Base-by-base conservation (phyloP, 2,113 vertebrate species). In the Laterallus jamaicensis region DNA sequence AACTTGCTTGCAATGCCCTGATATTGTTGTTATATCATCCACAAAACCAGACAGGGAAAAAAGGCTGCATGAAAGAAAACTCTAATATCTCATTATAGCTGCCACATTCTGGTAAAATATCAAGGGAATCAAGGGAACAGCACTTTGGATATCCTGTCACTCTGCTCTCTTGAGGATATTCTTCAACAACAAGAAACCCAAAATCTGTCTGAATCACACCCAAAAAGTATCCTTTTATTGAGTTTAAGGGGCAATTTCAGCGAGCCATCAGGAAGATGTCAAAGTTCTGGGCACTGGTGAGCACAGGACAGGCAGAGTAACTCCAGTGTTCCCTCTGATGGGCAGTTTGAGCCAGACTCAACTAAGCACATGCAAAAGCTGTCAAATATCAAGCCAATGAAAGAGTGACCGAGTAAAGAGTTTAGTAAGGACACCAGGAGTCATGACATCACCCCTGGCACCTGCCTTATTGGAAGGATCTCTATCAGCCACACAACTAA, bases 331-430 rank as follows among this genome's bases (percentile, higher is more conserved):
- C 78, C 76, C 63, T 92, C 81, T 93, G 82, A 94, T 92, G 83
- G 3, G 56, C 78, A 93, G 60, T 76, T 93, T 82, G 88, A 49
- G 82, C 67, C 76, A 64, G 52, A 26, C 67, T 90, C 89, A 58
- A 89, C 70, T 75, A 40, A 86, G 84, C 49, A 85, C 35, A 90
- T 20, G 68, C 89, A 95, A 93, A 95, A 92, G 37, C 62, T 90
- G 84, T 88, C 86, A 95, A 85, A 55, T n/a, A 92, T 62, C 75
- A 77, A 85, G 70, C 59, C 78, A 90, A 66, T 63, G 37, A 89
- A 86, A 69, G 17, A 77, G 55, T 15, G 39, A 75, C 5, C 15
- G 37, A 89, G 58, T n/a, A 93, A 95, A 78, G 14, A 55, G 56
- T 49, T 81, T 79, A 88, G 39, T 26, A 49, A 80, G 73, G 69